phyloP scores from a whole-genome alignment of 35 echinoderm and acorn worm genomes.

The Strongylocentrotus purpuratus region DNA sequence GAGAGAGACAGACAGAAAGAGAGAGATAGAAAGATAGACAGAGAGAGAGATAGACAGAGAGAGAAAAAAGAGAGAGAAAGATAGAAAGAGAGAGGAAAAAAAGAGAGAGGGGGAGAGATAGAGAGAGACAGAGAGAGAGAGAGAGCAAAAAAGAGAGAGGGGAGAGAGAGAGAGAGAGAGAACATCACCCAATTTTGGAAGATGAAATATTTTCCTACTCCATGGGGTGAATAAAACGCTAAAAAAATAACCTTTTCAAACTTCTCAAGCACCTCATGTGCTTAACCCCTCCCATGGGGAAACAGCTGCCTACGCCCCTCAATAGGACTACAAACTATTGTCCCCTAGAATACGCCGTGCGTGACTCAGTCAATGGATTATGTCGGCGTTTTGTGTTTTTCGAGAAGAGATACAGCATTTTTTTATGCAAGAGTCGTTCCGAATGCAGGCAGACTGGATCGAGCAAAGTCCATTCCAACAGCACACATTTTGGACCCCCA shows the following conservation, averaged over 20 bases:
- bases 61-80: too few species aligned
- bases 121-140: too few species aligned
- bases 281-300: neutral
- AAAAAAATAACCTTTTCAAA: neutral
- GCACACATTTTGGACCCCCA: neutral
- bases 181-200: too few species aligned
- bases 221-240: neutral
- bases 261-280: neutral
- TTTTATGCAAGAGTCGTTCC: neutral
- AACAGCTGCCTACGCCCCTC: neutral
- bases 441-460: neutral
- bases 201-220: too few species aligned
- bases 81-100: too few species aligned
- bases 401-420: neutral
- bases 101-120: too few species aligned
- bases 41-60: too few species aligned
- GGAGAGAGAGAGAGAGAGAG: too few species aligned
- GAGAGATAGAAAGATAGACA: too few species aligned
- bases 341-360: neutral
- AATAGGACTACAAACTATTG: neutral
- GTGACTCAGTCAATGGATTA: constrained; percentile 1
- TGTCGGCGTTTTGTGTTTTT: neutral
- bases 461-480: neutral
- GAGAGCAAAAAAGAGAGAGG: too few species aligned
- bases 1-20: too few species aligned